Percentiles rank a stretch among this genome's conserved stretches.
Evolutionary conservation across 2,888 invertebrate genomes (phyloP).

Genomic region (Odontocerum albicorne): DNA sequence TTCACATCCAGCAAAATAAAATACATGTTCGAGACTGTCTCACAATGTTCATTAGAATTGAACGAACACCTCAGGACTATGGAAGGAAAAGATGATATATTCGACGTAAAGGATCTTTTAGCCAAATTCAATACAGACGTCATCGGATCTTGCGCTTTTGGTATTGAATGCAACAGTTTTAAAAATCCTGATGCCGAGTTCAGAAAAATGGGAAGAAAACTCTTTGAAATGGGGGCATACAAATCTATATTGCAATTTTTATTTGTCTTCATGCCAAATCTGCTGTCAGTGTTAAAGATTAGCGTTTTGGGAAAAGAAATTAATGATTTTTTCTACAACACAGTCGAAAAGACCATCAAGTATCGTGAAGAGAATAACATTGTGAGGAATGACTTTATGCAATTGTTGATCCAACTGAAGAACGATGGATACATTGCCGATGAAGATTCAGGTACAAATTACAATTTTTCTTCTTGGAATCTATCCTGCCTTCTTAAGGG

Average conservation of each 20-base stretch:
- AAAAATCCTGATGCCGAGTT: slow-evolving; percentile 41
- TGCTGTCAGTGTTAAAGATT: background rate
- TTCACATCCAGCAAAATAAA: slow-evolving; percentile 63
- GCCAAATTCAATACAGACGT: slow-evolving; percentile 53
- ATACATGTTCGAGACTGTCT: slow-evolving; percentile 55
- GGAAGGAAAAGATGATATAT: slow-evolving; percentile 29
- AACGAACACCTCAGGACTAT: slow-evolving; percentile 37
- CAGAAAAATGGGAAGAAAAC: slow-evolving; percentile 36
- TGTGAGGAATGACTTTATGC: background rate
- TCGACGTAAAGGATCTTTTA: slow-evolving; percentile 48
- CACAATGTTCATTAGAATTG: slow-evolving; percentile 49
- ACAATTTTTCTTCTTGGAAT: too few species aligned
- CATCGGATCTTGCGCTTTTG: slow-evolving; percentile 53
- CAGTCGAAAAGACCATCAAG: background rate
- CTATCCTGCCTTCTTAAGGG: too few species aligned
- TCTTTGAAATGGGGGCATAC: background rate
- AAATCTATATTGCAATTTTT: background rate
- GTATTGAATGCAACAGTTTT: slow-evolving; percentile 46
- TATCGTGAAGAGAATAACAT: background rate
- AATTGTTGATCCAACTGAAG: background rate
- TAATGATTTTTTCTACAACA: background rate
- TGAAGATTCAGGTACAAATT: too few species aligned
- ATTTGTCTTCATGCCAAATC: background rate
- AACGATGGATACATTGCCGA: background rate
- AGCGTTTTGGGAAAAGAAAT: background rate